Evolutionary conservation across 2,113 vertebrate species (phyloP).

Genomic region (Hydrolagus affinis): DNA sequence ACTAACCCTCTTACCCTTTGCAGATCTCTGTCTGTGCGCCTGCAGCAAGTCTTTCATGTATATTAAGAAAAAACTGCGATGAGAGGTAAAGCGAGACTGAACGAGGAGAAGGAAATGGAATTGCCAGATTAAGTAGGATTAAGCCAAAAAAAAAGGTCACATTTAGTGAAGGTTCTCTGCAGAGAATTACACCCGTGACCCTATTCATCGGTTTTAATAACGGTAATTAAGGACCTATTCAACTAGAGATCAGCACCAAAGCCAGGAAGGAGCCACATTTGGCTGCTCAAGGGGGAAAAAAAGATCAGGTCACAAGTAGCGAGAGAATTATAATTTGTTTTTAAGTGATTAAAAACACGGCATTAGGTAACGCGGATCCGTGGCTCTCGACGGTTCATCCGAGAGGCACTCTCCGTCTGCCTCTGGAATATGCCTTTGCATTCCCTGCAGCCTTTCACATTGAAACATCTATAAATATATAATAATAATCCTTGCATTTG

Average conservation of each 20-base stretch:
- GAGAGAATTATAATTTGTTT: neutral
- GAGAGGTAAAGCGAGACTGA: neutral
- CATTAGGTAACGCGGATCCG: too few species aligned
- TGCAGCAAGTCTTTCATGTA: neutral
- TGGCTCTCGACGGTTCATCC: neutral
- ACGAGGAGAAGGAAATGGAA: neutral
- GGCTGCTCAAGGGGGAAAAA: neutral
- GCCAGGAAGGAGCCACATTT: neutral
- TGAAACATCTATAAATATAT: too few species aligned
- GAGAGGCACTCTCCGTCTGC: neutral
- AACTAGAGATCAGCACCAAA: neutral
- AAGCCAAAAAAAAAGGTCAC: neutral
- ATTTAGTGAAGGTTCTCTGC: neutral
- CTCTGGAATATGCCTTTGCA: neutral
- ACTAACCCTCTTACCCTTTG: neutral
- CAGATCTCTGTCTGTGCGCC: neutral
- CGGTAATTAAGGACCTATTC: neutral
- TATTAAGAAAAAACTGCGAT: neutral
- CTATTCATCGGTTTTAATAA: conserved; percentile 12
- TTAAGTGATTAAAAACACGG: neutral
- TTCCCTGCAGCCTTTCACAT: neutral
- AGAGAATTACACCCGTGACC: neutral
- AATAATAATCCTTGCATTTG: too few species aligned
- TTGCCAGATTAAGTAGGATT: conserved; percentile 12
- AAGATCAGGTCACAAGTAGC: neutral